Evolutionary conservation across 35 echinoderm and acorn worm genomes (phyloP).

Genomic region (Ptychodera flava): DNA sequence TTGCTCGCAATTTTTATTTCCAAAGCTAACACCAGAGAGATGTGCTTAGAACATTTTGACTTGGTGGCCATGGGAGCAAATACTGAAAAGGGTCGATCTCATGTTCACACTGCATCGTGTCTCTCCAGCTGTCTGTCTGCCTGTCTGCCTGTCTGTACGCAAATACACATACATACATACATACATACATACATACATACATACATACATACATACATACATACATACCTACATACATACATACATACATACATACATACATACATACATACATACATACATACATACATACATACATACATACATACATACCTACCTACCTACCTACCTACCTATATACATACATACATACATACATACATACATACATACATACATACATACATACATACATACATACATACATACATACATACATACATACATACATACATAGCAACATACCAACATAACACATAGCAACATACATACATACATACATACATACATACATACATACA

Average conservation of each 20-base stretch:
- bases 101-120: no score
- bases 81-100: no score
- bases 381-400: background rate
- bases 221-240: background rate
- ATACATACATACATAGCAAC: background rate
- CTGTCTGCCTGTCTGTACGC: no score
- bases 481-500: background rate
- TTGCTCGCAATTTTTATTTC: no score
- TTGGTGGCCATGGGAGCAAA: no score
- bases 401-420: constrained; percentile 2
- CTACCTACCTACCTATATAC: background rate
- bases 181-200: background rate
- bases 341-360: background rate
- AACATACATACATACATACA: background rate
- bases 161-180: background rate
- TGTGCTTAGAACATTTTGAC: no score
- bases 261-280: background rate
- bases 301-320: background rate
- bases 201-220: constrained; percentile 2
- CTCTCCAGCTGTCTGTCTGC: no score
- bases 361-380: background rate
- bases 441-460: background rate
- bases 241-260: background rate
- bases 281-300: background rate
- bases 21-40: no score